These are phyloP conservation scores for Epistrophella euchroma DNA, from an alignment of 2,888 invertebrate species.

Conservation along the genomic window DNA sequence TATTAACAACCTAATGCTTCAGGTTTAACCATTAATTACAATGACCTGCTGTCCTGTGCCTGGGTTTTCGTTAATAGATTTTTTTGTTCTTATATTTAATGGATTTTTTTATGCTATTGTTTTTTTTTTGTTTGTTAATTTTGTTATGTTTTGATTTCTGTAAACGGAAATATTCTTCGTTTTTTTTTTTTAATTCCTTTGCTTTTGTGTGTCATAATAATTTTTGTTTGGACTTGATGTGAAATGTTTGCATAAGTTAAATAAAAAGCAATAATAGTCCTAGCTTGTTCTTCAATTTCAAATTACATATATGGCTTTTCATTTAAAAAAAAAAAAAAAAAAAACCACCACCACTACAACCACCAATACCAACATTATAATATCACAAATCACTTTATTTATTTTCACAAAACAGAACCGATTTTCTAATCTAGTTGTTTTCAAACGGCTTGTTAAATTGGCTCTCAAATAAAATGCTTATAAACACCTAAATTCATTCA, in stretches of 20 bases:
- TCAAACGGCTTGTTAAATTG: constrained; percentile 48
- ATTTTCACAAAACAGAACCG: constrained; percentile 41
- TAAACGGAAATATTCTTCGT: constrained; percentile 52
- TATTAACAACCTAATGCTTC: background rate
- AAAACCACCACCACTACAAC: constrained; percentile 46
- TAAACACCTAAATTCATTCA: constrained; percentile 1
- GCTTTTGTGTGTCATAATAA: constrained; percentile 55
- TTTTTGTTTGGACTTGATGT: constrained; percentile 46
- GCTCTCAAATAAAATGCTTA: constrained; percentile 6
- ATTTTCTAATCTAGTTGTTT: constrained; percentile 40
- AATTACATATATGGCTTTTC: constrained; percentile 57
- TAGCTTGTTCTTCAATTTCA: constrained; percentile 56
- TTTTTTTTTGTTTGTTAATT: constrained; percentile 19
- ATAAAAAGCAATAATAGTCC: constrained; percentile 30
- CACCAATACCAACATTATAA: constrained; percentile 29
- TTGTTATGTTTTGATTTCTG: background rate
- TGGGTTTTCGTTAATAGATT: constrained; percentile 29
- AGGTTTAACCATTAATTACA: background rate
- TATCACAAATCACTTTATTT: constrained; percentile 48
- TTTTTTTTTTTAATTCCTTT: constrained; percentile 33
- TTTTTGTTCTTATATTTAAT: constrained; percentile 13
- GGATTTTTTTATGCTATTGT: constrained; percentile 19
- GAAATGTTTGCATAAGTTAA: constrained; percentile 48
- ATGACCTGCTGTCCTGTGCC: constrained; percentile 10
- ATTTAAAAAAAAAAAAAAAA: constrained; percentile 48